These are phyloP conservation scores for Leptobrachium leishanense DNA, from an alignment of 2,113 vertebrate species.

Conservation along the genomic window DNA sequence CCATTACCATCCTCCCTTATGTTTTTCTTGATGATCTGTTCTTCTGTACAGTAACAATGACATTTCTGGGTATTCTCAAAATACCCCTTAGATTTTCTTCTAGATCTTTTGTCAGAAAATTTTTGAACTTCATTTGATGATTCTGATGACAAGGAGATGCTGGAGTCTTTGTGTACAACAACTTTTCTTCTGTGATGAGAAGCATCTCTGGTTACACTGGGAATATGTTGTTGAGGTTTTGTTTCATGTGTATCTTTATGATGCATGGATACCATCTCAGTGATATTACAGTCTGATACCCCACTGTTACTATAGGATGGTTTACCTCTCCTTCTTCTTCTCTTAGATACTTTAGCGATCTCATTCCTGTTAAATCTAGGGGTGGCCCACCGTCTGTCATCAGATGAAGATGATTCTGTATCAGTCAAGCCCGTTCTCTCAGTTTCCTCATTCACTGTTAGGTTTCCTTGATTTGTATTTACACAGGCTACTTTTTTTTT, in stretches of 20 bases:
- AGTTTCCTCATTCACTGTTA: constrained; percentile 20
- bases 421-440: constrained; percentile 52
- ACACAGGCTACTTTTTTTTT: constrained; percentile 68
- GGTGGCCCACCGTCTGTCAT: constrained; percentile 76
- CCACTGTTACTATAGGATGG: constrained; percentile 57
- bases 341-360: constrained; percentile 69
- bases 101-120: constrained; percentile 52
- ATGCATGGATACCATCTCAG: constrained; percentile 70
- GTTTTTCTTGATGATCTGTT: constrained; percentile 58
- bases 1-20: constrained; percentile 69
- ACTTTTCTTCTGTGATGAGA: constrained; percentile 57
- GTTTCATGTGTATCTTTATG: constrained; percentile 58
- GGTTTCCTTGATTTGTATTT: constrained; percentile 58
- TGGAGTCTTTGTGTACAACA: constrained; percentile 53
- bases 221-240: constrained; percentile 29
- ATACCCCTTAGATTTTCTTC: constrained; percentile 52
- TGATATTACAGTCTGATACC: constrained; percentile 50
- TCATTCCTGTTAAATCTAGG: constrained; percentile 78
- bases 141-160: constrained; percentile 44
- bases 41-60: constrained; percentile 56
- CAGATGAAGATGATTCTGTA: constrained; percentile 62
- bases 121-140: constrained; percentile 57
- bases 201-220: constrained; percentile 51
- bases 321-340: constrained; percentile 65
- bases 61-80: constrained; percentile 47